Evolutionary conservation across 2,113 vertebrate species (phyloP), one percentile per base, ranked within the genome.

Genomic region (Hucho hucho): DNA sequence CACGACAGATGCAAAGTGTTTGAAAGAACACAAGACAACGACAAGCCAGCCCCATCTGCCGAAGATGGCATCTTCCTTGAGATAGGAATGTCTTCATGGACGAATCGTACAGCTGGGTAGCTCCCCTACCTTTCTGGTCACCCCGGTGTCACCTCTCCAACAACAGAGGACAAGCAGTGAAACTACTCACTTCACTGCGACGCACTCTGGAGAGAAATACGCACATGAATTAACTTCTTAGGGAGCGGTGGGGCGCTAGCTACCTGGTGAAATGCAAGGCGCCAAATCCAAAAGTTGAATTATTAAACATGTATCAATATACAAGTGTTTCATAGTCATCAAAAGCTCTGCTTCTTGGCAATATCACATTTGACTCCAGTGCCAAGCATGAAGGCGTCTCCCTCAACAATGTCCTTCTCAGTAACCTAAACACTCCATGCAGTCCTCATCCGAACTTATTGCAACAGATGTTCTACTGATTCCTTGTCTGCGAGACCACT

Each of bases 381-480:
- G 46, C 53, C 32, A 49, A 78, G 25, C 32, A 37, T 56, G 12
- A 70, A 22, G 26, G 56, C 5, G 26, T 75, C 12, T 47, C 68
- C 1, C 46, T 79, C 3, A 75, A 74, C 5, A n/a, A 79, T 0
- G 28, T 69, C 1, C 71, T 78, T 1, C 20, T 78, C 5, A 73
- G 9, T 1, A 24, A 64, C 3, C 64, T 61, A 6, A 69, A 79
- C 26, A 29, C 13, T 78, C 14, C 14, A 64, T 5, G 56, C 72
- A 4, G 70, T 78, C 12, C 49, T 73, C 1, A 53, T 77, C 6
- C 13, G 29, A 78, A 4, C 64, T 12, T 7, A 16, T 47, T 73
- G 5, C 20, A 78, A 16, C 49, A 78, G 22, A 73, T 78, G 64
- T 71, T 72, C 20, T 67, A 72, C 20, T 72, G 75, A 22, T 77